Percentiles rank a stretch among this genome's conserved stretches.
Evolutionary conservation across 2,888 invertebrate genomes (phyloP).

Genomic region (Ganaspis brasiliensis): DNA sequence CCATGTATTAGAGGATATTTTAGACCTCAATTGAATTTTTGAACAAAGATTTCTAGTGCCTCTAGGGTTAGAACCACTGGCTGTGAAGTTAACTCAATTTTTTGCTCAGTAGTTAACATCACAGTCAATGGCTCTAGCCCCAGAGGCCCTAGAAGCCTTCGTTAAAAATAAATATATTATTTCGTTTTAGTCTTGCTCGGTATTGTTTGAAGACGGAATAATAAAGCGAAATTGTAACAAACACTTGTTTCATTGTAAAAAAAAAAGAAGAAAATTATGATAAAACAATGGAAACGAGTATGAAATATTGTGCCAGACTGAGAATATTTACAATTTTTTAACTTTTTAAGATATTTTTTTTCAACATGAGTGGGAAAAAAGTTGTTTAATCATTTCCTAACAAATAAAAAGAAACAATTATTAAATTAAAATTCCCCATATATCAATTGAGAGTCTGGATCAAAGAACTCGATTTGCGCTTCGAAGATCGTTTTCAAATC

Average conservation of each 20-base stretch:
- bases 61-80: constrained; percentile 9
- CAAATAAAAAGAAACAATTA: no score
- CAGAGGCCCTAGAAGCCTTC: constrained; percentile 14
- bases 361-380: no score
- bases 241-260: neutral
- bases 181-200: neutral
- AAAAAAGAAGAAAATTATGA: no score
- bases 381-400: no score
- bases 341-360: no score
- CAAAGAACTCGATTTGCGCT: no score
- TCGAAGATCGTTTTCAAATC: no score
- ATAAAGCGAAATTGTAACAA: constrained; percentile 6
- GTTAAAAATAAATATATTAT: constrained; percentile 18
- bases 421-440: no score
- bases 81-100: constrained; percentile 12
- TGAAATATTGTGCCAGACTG: no score
- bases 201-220: constrained; percentile 7
- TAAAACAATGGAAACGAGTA: no score
- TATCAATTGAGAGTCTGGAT: no score
- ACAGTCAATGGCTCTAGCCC: constrained; percentile 9
- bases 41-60: constrained; percentile 13
- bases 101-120: constrained; percentile 14
- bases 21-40: constrained; percentile 7
- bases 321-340: no score
- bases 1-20: neutral